phyloP scores from a whole-genome alignment of 2,797 vertebrate genomes.

The Orestias chungarensis region DNA sequence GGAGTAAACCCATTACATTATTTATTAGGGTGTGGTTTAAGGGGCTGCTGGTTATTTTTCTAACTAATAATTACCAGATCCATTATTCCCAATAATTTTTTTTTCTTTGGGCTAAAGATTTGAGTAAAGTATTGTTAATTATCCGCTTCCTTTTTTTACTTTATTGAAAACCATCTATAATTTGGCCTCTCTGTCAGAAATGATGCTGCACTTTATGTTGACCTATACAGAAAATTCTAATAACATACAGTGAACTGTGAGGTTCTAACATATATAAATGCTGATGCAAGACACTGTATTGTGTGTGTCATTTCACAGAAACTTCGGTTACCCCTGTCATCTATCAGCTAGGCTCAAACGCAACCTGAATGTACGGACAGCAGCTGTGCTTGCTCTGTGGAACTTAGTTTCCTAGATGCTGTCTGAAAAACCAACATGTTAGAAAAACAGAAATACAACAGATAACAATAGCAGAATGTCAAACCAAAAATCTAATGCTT shows the following conservation, averaged over 20 bases:
- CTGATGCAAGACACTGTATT: background rate
- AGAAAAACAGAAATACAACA: background rate
- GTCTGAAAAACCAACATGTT: background rate
- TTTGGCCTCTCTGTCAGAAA: background rate
- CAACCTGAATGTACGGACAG: background rate
- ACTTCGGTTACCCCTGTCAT: background rate
- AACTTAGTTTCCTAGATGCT: background rate
- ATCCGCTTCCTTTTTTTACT: background rate
- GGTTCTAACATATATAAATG: background rate
- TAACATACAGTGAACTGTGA: background rate
- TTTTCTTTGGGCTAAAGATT: background rate
- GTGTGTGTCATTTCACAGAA: background rate
- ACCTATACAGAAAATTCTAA: background rate
- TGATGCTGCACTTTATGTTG: background rate
- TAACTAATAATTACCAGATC: background rate
- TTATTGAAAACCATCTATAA: background rate
- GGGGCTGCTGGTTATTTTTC: background rate
- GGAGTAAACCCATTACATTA: too few species aligned
- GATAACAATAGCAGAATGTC: background rate
- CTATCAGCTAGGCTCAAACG: background rate
- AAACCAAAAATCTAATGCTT: slow-evolving; percentile 5
- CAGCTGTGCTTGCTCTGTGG: background rate
- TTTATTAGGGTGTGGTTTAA: too few species aligned
- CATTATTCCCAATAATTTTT: background rate
- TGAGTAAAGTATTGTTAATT: background rate